Evolutionary conservation across 1,140 invertebrate species (phyloP).

Genomic region (Drosophila tropicalis): DNA sequence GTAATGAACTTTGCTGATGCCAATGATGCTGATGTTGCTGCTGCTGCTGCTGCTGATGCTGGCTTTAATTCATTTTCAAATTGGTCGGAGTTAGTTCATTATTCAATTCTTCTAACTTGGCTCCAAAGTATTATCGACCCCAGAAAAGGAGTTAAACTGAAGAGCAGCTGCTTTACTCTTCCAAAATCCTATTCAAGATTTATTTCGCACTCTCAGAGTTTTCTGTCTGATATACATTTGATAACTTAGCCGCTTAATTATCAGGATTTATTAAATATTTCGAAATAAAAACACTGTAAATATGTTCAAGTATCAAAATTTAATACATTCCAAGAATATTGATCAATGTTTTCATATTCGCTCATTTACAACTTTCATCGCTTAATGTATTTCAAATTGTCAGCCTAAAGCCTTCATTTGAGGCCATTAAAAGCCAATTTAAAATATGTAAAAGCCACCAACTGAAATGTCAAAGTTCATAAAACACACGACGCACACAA

Average conservation of each 20-base stretch:
- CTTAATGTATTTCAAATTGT: background rate
- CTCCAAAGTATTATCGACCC: background rate
- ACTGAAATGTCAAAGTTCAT: slow-evolving; percentile 18
- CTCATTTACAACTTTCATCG: too few species aligned
- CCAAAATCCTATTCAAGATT: background rate
- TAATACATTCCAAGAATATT: too few species aligned
- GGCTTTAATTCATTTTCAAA: slow-evolving; percentile 8
- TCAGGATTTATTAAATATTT: too few species aligned
- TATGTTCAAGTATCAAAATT: too few species aligned
- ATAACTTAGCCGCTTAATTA: too few species aligned
- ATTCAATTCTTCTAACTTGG: slow-evolving; percentile 3
- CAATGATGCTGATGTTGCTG: slow-evolving; percentile 30
- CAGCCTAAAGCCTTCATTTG: slow-evolving; percentile 28
- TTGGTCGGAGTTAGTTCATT: slow-evolving; percentile 7
- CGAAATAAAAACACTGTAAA: too few species aligned
- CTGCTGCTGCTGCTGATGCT: slow-evolving; percentile 4
- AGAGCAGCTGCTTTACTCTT: background rate
- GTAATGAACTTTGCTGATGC: slow-evolving; percentile 43
- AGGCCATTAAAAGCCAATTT: slow-evolving; percentile 43
- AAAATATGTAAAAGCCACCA: slow-evolving; percentile 39
- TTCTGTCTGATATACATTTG: too few species aligned
- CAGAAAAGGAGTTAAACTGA: background rate
- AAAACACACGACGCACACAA: slow-evolving; percentile 30
- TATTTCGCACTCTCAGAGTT: too few species aligned
- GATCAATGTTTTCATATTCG: too few species aligned